phyloP scores from a whole-genome alignment of 2,113 vertebrate genomes.

The Emydocephalus ijimae region DNA sequence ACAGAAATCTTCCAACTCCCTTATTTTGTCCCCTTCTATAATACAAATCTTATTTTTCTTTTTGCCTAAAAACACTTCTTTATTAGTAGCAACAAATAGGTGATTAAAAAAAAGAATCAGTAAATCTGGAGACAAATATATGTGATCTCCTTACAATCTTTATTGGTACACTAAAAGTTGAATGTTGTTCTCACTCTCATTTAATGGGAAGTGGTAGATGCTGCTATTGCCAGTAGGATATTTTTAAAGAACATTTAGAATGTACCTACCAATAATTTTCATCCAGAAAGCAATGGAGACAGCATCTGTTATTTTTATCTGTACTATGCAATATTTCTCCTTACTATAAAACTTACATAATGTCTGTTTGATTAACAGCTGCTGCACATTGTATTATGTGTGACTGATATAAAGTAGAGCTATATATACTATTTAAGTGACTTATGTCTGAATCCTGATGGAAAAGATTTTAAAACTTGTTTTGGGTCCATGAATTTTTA shows the following conservation, averaged over 20 bases:
- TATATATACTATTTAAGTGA: neutral
- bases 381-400: neutral
- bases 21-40: neutral
- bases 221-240: constrained; percentile 7
- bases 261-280: constrained; percentile 7
- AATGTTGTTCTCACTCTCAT: neutral
- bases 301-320: constrained; percentile 27
- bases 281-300: neutral
- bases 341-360: neutral
- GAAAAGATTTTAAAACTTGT: neutral
- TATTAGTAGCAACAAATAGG: neutral
- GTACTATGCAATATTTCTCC: constrained; percentile 22
- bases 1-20: neutral
- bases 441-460: neutral
- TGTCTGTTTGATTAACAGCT: constrained; percentile 17
- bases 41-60: neutral
- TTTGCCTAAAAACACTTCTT: neutral
- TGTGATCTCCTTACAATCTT: neutral
- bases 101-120: neutral
- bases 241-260: neutral
- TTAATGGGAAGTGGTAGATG: neutral
- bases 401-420: neutral
- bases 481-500: neutral
- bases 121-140: neutral
- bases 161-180: neutral